A percentile compares a stretch with the other conserved stretches of the same genome.
phyloP scores from a whole-genome alignment of 2,797 vertebrate genomes.

The Cercopithecus hamlyni region DNA sequence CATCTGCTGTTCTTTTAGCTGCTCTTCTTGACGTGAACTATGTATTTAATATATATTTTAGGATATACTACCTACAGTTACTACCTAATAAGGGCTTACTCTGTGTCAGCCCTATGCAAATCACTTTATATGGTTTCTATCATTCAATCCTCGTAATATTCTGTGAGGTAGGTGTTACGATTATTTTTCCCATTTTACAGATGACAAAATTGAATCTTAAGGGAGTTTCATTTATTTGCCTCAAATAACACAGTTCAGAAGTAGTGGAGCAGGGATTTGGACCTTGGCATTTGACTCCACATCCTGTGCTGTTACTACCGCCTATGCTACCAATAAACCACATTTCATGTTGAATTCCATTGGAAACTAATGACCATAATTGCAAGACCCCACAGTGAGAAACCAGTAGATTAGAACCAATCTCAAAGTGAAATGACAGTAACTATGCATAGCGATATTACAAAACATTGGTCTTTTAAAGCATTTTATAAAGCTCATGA shows the following conservation, averaged over 20 bases:
- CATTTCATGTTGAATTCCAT: slow-evolving; percentile 27
- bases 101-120: background rate
- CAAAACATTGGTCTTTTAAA: slow-evolving; percentile 41
- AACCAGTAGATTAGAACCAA: slow-evolving; percentile 46
- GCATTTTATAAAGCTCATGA: slow-evolving; percentile 42
- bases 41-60: background rate
- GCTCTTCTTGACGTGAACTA: background rate
- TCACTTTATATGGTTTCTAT: background rate
- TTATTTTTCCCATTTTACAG: slow-evolving; percentile 8
- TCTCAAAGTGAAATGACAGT: slow-evolving; percentile 22
- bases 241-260: background rate
- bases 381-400: background rate
- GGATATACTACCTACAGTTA: background rate
- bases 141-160: slow-evolving; percentile 24
- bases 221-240: background rate
- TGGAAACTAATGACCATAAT: slow-evolving; percentile 41
- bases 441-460: slow-evolving; percentile 25
- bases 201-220: background rate
- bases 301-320: background rate
- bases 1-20: background rate
- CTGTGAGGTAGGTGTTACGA: background rate
- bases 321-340: background rate
- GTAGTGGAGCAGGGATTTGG: background rate
- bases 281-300: background rate
- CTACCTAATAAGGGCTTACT: background rate